Conservation (phyloP, 2,113 vertebrate species). For the Otus sunia region DNA sequence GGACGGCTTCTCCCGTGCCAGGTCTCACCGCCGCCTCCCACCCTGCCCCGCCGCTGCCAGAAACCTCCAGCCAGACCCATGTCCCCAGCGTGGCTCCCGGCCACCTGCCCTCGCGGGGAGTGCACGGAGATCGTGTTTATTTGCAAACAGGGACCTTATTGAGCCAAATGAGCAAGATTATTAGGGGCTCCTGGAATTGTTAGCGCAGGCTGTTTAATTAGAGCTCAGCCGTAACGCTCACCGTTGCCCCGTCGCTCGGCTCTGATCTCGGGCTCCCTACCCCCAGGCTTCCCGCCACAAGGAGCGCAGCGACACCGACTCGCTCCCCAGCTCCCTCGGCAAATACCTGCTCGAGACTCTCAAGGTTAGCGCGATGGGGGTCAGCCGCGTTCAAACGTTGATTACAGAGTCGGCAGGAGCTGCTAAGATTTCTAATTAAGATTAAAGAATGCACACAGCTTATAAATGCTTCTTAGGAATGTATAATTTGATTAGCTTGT, state of each 20-base stretch:
- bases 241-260: neutral
- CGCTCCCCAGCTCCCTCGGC: neutral
- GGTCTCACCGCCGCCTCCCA: neutral
- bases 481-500: slow-evolving; percentile 74
- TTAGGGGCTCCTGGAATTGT: neutral
- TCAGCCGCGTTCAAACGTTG: slow-evolving; percentile 59
- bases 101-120: neutral
- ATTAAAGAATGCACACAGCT: slow-evolving; percentile 73
- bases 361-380: slow-evolving; percentile 63
- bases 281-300: neutral
- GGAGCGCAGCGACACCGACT: neutral
- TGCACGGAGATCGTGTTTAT: fast-evolving
- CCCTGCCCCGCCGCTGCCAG: neutral
- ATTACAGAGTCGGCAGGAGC: slow-evolving; percentile 72
- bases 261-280: neutral
- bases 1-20: neutral
- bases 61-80: no score
- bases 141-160: neutral
- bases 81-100: neutral
- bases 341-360: neutral
- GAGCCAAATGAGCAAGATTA: neutral
- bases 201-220: neutral
- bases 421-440: slow-evolving; percentile 81
- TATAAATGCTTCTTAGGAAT: slow-evolving; percentile 70
- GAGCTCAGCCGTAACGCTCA: neutral